Percentiles rank a stretch among this genome's conserved stretches.
Conservation (phyloP, 2,113 vertebrate genomes). For the Ivindomyrus marchei region DNA sequence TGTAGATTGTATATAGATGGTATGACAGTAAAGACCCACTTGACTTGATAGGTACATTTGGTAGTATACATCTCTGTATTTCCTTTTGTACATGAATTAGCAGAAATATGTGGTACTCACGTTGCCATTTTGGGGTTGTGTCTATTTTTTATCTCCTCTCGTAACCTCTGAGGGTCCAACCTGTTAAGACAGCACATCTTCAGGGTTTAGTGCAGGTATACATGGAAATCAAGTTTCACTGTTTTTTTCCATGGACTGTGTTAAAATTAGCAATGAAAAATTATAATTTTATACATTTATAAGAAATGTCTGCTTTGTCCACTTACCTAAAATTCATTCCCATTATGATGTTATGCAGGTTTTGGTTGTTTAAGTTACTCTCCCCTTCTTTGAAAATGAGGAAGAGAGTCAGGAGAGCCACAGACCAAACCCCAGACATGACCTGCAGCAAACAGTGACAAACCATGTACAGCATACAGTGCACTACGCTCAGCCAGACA, state of each 20-base stretch:
- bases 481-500: background rate
- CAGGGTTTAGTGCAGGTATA: background rate
- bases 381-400: background rate
- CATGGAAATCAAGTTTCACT: background rate
- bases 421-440: background rate
- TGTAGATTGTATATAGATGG: background rate
- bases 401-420: background rate
- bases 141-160: background rate
- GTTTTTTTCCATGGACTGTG: background rate
- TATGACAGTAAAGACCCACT: background rate
- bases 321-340: background rate
- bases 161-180: background rate
- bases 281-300: background rate
- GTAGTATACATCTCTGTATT: background rate
- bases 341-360: background rate
- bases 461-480: background rate
- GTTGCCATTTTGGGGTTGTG: background rate
- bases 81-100: background rate
- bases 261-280: background rate
- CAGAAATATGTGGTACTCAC: background rate
- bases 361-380: background rate
- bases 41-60: background rate
- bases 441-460: background rate
- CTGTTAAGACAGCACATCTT: background rate
- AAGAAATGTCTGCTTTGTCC: background rate